A percentile compares a stretch with the other conserved stretches of the same genome.
phyloP scores from a whole-genome alignment of 2,113 vertebrate species.

The Hydrochoerus hydrochaeris region DNA sequence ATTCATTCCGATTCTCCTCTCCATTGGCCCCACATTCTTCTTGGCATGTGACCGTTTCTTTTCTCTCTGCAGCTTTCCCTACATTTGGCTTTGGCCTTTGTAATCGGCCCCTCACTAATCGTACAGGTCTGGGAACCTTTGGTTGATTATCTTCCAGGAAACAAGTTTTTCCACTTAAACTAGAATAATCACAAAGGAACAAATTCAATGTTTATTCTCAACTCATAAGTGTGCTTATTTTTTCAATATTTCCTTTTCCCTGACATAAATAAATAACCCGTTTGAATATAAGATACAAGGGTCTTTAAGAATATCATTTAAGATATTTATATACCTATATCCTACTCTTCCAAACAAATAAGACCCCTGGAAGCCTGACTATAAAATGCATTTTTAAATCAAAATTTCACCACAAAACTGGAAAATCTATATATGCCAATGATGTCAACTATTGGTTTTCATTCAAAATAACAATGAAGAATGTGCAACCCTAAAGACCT shows the following conservation, averaged over 20 bases:
- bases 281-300: slow-evolving; percentile 45
- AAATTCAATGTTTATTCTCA: slow-evolving; percentile 53
- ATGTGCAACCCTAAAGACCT: neutral
- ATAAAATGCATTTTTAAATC: neutral
- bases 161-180: slow-evolving; percentile 67
- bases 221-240: neutral
- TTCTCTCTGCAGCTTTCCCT: slow-evolving; percentile 72
- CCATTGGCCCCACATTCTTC: neutral
- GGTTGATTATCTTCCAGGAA: slow-evolving; percentile 66
- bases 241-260: neutral
- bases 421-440: neutral
- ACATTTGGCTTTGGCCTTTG: slow-evolving; percentile 85
- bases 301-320: neutral
- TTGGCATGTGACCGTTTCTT: slow-evolving; percentile 56
- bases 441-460: neutral
- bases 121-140: slow-evolving; percentile 66
- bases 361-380: neutral
- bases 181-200: slow-evolving; percentile 77
- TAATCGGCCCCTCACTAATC: slow-evolving; percentile 75
- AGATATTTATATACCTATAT: neutral
- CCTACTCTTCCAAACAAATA: neutral
- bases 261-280: neutral
- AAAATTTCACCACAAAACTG: slow-evolving; percentile 39
- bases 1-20: slow-evolving; percentile 46
- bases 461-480: neutral